A percentile compares a stretch with the other conserved stretches of the same genome.
phyloP scores from a whole-genome alignment of 2,113 vertebrate species.

The Halichoeres trimaculatus region DNA sequence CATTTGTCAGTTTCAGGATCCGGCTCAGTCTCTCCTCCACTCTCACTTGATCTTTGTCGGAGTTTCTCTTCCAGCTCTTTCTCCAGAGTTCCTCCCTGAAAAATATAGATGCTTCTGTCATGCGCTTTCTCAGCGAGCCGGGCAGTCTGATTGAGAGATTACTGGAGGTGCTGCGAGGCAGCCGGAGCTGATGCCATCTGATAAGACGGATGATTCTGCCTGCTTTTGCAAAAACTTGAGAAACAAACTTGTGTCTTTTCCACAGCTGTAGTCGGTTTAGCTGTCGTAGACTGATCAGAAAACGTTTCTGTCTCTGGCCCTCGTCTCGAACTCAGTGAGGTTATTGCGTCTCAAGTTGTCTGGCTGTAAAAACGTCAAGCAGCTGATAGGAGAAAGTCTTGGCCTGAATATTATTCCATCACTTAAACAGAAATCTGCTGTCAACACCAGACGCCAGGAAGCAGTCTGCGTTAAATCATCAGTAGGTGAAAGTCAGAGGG shows the following conservation, averaged over 20 bases:
- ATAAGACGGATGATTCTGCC: conserved; percentile 10
- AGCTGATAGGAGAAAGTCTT: too few relatives aligned
- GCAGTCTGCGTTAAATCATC: too few relatives aligned
- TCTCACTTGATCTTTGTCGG: conserved; percentile 10
- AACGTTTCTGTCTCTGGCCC: too few relatives aligned
- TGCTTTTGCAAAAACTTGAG: not conserved
- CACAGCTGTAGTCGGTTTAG: too few relatives aligned
- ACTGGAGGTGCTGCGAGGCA: not conserved
- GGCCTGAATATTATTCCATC: too few relatives aligned
- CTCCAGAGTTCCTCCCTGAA: not conserved
- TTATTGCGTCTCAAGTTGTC: too few relatives aligned
- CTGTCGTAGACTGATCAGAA: too few relatives aligned
- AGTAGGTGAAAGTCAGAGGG: too few relatives aligned
- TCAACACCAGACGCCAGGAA: too few relatives aligned
- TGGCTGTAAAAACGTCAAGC: too few relatives aligned
- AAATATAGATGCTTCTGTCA: conserved; percentile 28
- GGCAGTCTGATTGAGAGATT: conserved; percentile 19
- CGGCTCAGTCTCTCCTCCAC: not conserved
- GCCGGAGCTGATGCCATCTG: conserved; percentile 10
- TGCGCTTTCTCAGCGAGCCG: conserved; percentile 1
- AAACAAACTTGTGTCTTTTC: conserved; percentile 7
- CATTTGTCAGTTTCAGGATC: conserved; percentile 15
- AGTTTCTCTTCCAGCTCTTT: conserved; percentile 18
- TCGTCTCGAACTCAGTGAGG: too few relatives aligned
- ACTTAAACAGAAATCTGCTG: too few relatives aligned